Percentiles rank a stretch among this genome's conserved stretches.
These are phyloP conservation scores for Iphiclides podalirius DNA, from an alignment of 2,888 invertebrate species.

Conservation along the genomic window DNA sequence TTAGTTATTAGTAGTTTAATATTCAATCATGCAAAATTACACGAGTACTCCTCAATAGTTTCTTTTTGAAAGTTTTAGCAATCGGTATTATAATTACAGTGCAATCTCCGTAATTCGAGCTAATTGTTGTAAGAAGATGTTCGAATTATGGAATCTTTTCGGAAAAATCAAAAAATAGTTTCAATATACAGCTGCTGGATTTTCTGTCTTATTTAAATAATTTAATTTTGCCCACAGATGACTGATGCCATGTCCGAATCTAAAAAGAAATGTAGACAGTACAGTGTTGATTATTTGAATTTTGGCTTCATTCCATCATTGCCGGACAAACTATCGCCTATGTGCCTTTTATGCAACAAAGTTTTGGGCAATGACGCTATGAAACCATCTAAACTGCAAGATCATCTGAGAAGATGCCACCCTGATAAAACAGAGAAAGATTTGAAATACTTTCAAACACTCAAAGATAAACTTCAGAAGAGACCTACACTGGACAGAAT, in stretches of 20 bases:
- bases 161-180: not conserved
- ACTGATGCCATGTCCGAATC: slow-evolving; percentile 21
- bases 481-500: slow-evolving; percentile 23
- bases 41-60: slow-evolving; percentile 3
- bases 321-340: slow-evolving; percentile 25
- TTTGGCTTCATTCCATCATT: slow-evolving; percentile 25
- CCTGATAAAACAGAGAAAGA: too few relatives aligned
- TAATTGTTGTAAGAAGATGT: not conserved
- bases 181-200: not conserved
- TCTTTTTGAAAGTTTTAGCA: slow-evolving; percentile 9
- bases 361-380: slow-evolving; percentile 26
- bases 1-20: not conserved
- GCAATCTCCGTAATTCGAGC: slow-evolving; percentile 2
- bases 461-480: slow-evolving; percentile 24
- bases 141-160: not conserved
- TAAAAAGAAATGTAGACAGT: slow-evolving; percentile 26
- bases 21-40: slow-evolving; percentile 5
- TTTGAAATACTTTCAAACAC: slow-evolving; percentile 25
- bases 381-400: slow-evolving; percentile 26
- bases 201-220: too few relatives aligned
- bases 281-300: slow-evolving; percentile 28
- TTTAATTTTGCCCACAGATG: slow-evolving; percentile 12
- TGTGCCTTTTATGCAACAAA: slow-evolving; percentile 28
- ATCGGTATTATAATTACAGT: slow-evolving; percentile 1
- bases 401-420: slow-evolving; percentile 23